Base-by-base conservation (phyloP, 2,113 vertebrate genomes). In the Mus pahari region DNA sequence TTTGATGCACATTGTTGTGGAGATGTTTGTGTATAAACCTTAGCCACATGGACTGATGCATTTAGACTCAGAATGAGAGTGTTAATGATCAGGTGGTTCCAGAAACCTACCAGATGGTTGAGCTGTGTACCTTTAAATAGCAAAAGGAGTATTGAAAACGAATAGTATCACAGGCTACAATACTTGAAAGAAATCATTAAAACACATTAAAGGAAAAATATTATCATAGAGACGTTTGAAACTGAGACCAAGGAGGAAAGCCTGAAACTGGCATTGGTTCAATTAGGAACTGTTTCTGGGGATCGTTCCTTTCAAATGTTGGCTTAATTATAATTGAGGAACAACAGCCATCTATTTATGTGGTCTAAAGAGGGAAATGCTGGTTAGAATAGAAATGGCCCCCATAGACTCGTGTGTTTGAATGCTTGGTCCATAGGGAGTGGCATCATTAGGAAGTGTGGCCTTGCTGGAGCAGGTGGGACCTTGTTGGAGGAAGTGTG, bases 131-230 rank as follows among this genome's bases (percentile, higher is more conserved):
- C 87, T 96, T 94, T 96, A 92, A 79, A 75, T 92, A 96, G 39
- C 12, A 71, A 64, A 84, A 92, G 53, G 64, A 90, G 8, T 33
- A 31, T 82, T 70, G 88, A 92, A 95, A 96, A 58, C 78, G 28
- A 95, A 6, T 53, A 79, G 55, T 73, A 73, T 78, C n/a, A 90
- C 11, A 74, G 55, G 31, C 22, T 87, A 70, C 36, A 74, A 39
- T 90, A 62, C 91, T 87, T 53, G 78, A 96, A 97, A 86, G 77
- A 94, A 92, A 82, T 48, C 31, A 90, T 88, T 45, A 92, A 94
- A 94, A 92, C 3, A 33, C 33, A 36, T 1, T 88, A 84, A 48
- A 94, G 33, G 33, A 79, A 89, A 95, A 74, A 24, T 53, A 75
- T 50, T 79, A 74, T 78, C 58, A 55, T 90, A 62, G 86, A 90